These are phyloP conservation scores for Drosophila melanosoma DNA, from an alignment of 2,888 invertebrate species.

Conservation along the genomic window DNA sequence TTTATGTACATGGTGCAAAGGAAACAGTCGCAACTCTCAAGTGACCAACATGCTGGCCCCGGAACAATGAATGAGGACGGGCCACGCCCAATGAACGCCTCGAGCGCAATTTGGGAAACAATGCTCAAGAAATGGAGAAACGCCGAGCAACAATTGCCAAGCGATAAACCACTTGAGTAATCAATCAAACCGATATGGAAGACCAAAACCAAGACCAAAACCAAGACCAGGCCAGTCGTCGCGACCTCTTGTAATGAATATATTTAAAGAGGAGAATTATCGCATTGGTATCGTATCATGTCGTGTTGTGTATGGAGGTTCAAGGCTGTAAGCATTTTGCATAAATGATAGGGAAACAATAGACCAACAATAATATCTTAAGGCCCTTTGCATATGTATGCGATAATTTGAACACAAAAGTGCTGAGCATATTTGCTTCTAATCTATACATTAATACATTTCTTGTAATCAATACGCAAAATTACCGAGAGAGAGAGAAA, in stretches of 20 bases:
- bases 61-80: conserved; percentile 21
- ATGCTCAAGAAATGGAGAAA: conserved; percentile 34
- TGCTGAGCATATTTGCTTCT: conserved; percentile 65
- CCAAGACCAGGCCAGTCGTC: conserved; percentile 23
- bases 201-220: too few species aligned
- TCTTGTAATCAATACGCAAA: conserved; percentile 67
- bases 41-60: conserved; percentile 73
- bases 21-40: conserved; percentile 75
- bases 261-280: conserved; percentile 76
- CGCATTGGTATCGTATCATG: conserved; percentile 56
- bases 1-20: conserved; percentile 44
- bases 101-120: conserved; percentile 46
- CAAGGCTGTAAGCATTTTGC: conserved; percentile 62
- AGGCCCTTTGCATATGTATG: conserved; percentile 58
- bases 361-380: conserved; percentile 64
- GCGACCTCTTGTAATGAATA: conserved; percentile 73
- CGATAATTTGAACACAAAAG: conserved; percentile 78
- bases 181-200: conserved; percentile 74
- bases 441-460: conserved; percentile 56
- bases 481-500: not conserved
- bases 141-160: conserved; percentile 63
- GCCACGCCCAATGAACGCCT: conserved; percentile 37
- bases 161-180: conserved; percentile 78
- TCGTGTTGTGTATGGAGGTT: conserved; percentile 15
- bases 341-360: conserved; percentile 76